Conservation (phyloP, 2,113 vertebrate genomes). For the Oncorhynchus clarkii region DNA sequence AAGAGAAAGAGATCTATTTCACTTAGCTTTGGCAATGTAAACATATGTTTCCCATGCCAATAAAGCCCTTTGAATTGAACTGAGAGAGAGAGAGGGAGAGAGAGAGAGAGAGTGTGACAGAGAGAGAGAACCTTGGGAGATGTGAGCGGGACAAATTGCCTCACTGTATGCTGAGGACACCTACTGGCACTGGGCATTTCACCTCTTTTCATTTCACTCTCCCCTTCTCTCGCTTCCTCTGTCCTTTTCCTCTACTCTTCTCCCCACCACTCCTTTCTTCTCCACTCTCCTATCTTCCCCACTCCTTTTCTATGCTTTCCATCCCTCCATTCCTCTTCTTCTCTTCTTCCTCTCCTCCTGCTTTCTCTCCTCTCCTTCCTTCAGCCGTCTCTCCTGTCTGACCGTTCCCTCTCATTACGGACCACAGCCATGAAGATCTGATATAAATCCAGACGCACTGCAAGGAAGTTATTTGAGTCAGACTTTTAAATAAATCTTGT, state of each 20-base stretch:
- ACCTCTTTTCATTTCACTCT: not conserved
- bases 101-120: no score
- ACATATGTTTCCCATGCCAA: no score
- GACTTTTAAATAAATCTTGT: conserved; percentile 12
- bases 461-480: conserved; percentile 11
- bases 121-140: not conserved
- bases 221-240: not conserved
- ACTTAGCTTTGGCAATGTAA: no score
- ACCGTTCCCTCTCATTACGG: conserved; percentile 40
- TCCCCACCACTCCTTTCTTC: not conserved
- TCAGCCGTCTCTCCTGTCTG: not conserved
- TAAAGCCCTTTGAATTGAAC: no score
- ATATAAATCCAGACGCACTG: conserved; percentile 15
- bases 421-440: conserved; percentile 34
- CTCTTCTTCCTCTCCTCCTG: not conserved
- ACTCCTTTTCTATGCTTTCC: conserved; percentile 1
- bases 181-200: conserved; percentile 46
- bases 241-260: not conserved
- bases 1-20: no score
- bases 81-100: no score
- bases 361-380: not conserved
- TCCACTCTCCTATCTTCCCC: not conserved
- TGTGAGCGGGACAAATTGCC: conserved; percentile 6
- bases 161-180: conserved; percentile 56
- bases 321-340: not conserved